Evolutionary conservation across 2,113 vertebrate genomes (phyloP).

Genomic region (Peromyscus maniculatus): DNA sequence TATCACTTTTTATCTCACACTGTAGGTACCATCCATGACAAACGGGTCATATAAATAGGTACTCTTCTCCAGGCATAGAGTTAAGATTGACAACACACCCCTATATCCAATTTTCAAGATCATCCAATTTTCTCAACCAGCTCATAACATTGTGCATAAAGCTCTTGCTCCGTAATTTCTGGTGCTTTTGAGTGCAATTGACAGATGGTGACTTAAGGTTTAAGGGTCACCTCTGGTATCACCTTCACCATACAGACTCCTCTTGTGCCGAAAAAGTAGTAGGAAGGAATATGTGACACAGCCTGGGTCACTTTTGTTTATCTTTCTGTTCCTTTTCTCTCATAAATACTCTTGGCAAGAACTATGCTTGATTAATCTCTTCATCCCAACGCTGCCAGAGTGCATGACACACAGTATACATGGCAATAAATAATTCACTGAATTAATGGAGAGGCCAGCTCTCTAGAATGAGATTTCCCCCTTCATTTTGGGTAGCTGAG

Average conservation of each 20-base stretch:
- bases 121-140: not conserved
- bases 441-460: not conserved
- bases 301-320: not conserved
- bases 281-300: not conserved
- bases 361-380: not conserved
- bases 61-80: not conserved
- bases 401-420: not conserved
- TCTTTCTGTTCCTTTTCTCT: not conserved
- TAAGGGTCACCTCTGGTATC: not conserved
- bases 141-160: not conserved
- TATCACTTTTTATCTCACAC: not conserved
- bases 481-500: not conserved
- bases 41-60: not conserved
- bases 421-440: slow-evolving; percentile 16
- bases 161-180: not conserved
- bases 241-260: not conserved
- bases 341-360: not conserved
- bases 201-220: not conserved
- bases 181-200: not conserved
- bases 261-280: not conserved
- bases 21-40: not conserved
- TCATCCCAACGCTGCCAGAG: not conserved
- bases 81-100: not conserved
- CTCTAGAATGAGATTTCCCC: not conserved
- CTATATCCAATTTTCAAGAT: not conserved